phyloP scores from a whole-genome alignment of 23 tunicate species.

The Halocynthia aurantium region DNA sequence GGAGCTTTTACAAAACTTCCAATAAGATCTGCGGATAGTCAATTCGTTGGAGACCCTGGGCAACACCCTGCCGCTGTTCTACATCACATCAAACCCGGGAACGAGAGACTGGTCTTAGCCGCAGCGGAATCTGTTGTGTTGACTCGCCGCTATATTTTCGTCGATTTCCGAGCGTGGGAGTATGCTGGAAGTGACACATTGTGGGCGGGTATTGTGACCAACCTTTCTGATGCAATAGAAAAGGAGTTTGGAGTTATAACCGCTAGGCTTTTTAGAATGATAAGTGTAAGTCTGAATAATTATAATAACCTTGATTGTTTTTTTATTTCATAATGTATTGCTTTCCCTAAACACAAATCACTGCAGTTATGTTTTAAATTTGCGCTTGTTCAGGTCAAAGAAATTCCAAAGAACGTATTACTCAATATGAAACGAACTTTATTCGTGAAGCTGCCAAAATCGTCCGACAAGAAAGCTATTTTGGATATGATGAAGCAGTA shows the following conservation, averaged over 20 bases:
- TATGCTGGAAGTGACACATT: constrained; percentile 45
- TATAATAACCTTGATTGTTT: neutral
- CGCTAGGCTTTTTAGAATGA: constrained; percentile 20
- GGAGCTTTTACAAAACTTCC: constrained; percentile 46
- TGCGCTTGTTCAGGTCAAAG: constrained; percentile 3
- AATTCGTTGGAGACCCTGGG: constrained; percentile 15
- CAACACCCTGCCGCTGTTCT: constrained; percentile 8
- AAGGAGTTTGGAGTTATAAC: constrained; percentile 24
- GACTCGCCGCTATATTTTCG: constrained; percentile 26
- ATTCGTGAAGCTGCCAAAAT: neutral
- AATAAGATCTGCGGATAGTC: constrained; percentile 1
- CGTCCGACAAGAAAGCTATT: neutral
- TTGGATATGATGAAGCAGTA: constrained; percentile 38
- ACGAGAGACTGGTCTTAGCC: constrained; percentile 12
- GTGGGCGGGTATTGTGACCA: constrained; percentile 41
- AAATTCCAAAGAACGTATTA: neutral
- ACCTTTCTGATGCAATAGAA: constrained; percentile 40
- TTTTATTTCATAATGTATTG: neutral
- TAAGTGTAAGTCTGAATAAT: neutral
- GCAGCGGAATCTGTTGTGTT: constrained; percentile 1
- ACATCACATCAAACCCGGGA: constrained; percentile 2
- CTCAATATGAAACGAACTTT: neutral
- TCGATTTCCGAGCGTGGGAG: constrained; percentile 38
- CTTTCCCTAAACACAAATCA: neutral
- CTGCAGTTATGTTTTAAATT: neutral